A percentile compares a stretch with the other conserved stretches of the same genome.
Conservation (phyloP, 2,113 vertebrate genomes). For the Apeltes quadracus region DNA sequence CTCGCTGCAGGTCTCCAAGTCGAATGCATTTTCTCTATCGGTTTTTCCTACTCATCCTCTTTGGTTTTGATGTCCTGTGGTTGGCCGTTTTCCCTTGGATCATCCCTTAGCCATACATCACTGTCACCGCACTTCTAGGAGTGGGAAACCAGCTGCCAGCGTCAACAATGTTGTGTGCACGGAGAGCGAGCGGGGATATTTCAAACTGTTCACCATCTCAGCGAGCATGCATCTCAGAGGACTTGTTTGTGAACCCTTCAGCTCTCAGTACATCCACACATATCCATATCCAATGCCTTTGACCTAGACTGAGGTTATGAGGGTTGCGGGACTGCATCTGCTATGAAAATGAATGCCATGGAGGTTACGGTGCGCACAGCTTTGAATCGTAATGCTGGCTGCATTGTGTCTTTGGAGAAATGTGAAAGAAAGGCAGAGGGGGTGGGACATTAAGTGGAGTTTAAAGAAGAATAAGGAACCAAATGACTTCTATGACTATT, state of each 20-base stretch:
- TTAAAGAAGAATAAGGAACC: constrained; percentile 8
- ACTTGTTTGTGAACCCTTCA: constrained; percentile 60
- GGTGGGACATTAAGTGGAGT: not conserved
- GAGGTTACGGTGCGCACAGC: constrained; percentile 48
- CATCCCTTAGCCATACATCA: constrained; percentile 79
- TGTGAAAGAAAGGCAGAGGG: not conserved
- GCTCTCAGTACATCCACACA: constrained; percentile 51
- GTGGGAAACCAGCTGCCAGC: constrained; percentile 72
- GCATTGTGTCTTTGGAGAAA: constrained; percentile 4
- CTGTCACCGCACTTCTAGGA: constrained; percentile 74
- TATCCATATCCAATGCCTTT: constrained; percentile 66
- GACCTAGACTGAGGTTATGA: constrained; percentile 65
- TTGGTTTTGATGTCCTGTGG: constrained; percentile 71
- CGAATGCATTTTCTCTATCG: constrained; percentile 41
- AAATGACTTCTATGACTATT: no score
- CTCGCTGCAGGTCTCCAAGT: constrained; percentile 27
- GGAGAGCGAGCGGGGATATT: constrained; percentile 51
- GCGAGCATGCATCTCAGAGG: constrained; percentile 51
- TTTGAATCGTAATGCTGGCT: constrained; percentile 36
- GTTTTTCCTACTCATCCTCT: constrained; percentile 46
- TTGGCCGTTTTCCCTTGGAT: constrained; percentile 76
- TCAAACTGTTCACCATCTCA: constrained; percentile 60
- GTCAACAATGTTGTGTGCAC: constrained; percentile 48
- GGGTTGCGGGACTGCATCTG: constrained; percentile 59
- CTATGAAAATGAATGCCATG: constrained; percentile 67